These are phyloP conservation scores for Yponomeuta evonymella DNA, from an alignment of 2,888 invertebrate species.

Conservation along the genomic window DNA sequence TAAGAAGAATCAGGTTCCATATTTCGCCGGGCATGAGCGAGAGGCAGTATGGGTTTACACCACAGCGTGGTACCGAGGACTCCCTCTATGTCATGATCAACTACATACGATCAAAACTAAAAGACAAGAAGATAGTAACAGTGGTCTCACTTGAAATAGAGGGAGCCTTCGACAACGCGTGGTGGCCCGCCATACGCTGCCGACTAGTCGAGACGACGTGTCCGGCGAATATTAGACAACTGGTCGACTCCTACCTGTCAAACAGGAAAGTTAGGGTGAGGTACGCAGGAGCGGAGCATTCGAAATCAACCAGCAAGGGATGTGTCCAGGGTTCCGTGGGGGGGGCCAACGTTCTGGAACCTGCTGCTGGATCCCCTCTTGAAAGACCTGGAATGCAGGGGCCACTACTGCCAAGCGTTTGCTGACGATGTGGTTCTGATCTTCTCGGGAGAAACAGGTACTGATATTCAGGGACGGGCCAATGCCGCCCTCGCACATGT, in stretches of 20 bases:
- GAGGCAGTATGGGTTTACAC: not conserved
- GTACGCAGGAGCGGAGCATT: not conserved
- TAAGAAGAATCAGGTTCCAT: too few species aligned
- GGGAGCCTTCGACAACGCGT: constrained; percentile 10
- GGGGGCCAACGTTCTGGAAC: constrained; percentile 21
- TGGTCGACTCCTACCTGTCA: constrained; percentile 19
- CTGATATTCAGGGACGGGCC: too few species aligned
- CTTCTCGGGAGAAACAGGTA: too few species aligned
- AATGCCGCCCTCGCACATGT: too few species aligned
- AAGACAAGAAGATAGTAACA: not conserved
- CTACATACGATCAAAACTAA: not conserved
- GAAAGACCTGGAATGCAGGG: not conserved
- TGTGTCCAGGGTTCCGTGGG: too few species aligned
- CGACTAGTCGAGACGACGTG: constrained; percentile 19
- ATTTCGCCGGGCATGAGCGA: too few species aligned
- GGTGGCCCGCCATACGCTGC: constrained; percentile 21
- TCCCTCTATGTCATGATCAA: constrained; percentile 13
- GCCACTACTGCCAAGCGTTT: constrained; percentile 5
- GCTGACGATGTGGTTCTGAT: too few species aligned
- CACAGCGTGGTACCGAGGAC: constrained; percentile 15
- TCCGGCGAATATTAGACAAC: constrained; percentile 17
- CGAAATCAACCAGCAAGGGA: too few species aligned
- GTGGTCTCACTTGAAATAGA: too few species aligned
- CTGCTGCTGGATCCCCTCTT: constrained; percentile 22
- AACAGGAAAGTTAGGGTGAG: not conserved